Evolutionary conservation across 2,797 vertebrate species (phyloP), one percentile per base, ranked within the genome.

Genomic region (Acomys russatus): DNA sequence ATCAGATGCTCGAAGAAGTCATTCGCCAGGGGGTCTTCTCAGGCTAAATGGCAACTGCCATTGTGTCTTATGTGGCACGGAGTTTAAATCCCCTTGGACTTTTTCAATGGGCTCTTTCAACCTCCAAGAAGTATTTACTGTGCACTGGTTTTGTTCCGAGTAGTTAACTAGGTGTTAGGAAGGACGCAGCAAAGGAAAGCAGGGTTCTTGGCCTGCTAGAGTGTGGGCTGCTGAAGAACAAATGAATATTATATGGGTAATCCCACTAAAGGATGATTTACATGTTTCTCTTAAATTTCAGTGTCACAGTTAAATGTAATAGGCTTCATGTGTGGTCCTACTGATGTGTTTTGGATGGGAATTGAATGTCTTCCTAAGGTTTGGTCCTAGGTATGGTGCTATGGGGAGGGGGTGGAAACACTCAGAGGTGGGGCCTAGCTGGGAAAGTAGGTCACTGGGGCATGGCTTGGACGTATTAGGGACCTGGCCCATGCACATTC

Each of bases 81-180:
- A 64, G n/a, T 76, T 63, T 61, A 68, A 59, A n/a, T 93, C 35
- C 20, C 35, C n/a, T 83, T 79, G 78, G 35, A 91, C 35, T 33
- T 93, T 77, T 84, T 61, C 33, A 68, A 28, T 80, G 74, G 74
- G 88, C 59, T 89, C 28, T 89, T 70, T 85, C 66, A 96, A 76
- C 17, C 78, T 66, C 70, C 64, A 79, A 63, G 49, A 56, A 85
- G 76, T 92, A 70, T 88, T 93, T 88, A 93, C 38, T 78, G 44
- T 63, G 10, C 8, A 82, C n/a, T 86, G 54, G 14, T 79, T 86
- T 87, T 79, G n/a, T 68, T 59, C 12, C 17, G 64, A 70, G 17
- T 11, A 94, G 66, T 74, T 70, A 96, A 80, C 30, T 85, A 68
- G 78, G 88, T 74, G 44, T 89, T 80, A 61, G 44, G 10, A 61